A percentile compares a stretch with the other conserved stretches of the same genome.
Conservation (phyloP, 2,888 invertebrate species). For the Drosophila falleni region DNA sequence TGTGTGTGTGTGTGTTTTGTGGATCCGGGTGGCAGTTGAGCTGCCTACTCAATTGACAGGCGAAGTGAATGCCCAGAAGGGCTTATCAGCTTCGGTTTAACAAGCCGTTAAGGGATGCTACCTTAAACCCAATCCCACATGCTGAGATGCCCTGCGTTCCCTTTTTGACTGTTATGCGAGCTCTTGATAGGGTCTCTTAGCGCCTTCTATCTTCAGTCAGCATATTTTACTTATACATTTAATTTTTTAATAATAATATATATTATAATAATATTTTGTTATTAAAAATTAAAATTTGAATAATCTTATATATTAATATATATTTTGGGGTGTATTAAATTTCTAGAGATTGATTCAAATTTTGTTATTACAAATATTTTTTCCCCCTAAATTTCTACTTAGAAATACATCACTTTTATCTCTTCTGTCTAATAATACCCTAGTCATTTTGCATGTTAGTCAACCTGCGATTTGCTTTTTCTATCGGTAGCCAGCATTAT, state of each 20-base stretch:
- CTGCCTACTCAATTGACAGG: slow-evolving; percentile 59
- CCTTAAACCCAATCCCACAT: slow-evolving; percentile 22
- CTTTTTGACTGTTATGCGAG: slow-evolving; percentile 8
- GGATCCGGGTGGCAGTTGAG: slow-evolving; percentile 34
- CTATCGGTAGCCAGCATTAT: slow-evolving; percentile 12
- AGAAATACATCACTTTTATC: too few relatives aligned
- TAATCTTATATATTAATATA: not conserved
- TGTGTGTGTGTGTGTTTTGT: not conserved
- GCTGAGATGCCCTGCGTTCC: not conserved
- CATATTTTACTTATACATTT: not conserved
- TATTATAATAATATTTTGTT: too few relatives aligned
- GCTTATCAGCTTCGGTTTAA: slow-evolving; percentile 50
- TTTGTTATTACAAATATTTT: too few relatives aligned
- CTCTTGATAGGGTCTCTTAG: not conserved
- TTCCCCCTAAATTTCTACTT: too few relatives aligned
- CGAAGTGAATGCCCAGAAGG: slow-evolving; percentile 50
- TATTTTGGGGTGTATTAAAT: not conserved
- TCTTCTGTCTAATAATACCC: too few relatives aligned
- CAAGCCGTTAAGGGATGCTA: slow-evolving; percentile 43
- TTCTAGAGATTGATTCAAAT: not conserved
- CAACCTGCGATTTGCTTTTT: not conserved
- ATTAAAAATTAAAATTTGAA: not conserved
- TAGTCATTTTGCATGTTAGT: too few relatives aligned
- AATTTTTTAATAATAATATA: not conserved
- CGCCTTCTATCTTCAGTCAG: not conserved